Evolutionary conservation across 1,140 invertebrate species (phyloP).

Genomic region (Cataglyphis hispanica): DNA sequence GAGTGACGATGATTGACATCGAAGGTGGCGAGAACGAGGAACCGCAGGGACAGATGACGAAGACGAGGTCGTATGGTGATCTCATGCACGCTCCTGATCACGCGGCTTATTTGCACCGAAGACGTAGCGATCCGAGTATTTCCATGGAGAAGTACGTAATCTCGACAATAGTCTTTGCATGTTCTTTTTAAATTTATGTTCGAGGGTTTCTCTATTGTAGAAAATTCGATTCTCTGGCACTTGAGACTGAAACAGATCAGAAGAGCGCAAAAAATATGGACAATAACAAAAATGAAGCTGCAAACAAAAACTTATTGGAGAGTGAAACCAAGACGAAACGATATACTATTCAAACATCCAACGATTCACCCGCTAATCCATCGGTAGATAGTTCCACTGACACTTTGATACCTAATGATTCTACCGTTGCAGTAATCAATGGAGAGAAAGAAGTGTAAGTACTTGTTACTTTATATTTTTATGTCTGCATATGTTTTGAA

Average conservation of each 20-base stretch:
- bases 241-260: conserved; percentile 77
- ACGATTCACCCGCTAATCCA: conserved; percentile 81
- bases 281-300: conserved; percentile 67
- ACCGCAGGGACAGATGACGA: conserved; percentile 88
- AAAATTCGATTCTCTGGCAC: conserved; percentile 83
- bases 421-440: conserved; percentile 67
- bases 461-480: not conserved
- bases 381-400: conserved; percentile 87
- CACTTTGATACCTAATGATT: conserved; percentile 85
- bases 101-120: conserved; percentile 88
- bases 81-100: conserved; percentile 89
- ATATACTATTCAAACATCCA: conserved; percentile 76
- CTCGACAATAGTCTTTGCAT: not conserved
- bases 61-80: conserved; percentile 94
- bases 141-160: conserved; percentile 88
- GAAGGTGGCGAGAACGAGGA: conserved; percentile 84
- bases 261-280: conserved; percentile 75
- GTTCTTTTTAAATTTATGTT: not conserved
- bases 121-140: conserved; percentile 94
- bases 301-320: conserved; percentile 68
- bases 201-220: conserved; percentile 69
- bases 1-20: conserved; percentile 83
- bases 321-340: conserved; percentile 72
- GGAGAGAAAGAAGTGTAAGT: conserved; percentile 82
- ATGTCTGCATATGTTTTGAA: not conserved